Percentiles rank a stretch among this genome's conserved stretches.
Conservation (phyloP, 2,797 vertebrate species). For the Todus mexicanus region DNA sequence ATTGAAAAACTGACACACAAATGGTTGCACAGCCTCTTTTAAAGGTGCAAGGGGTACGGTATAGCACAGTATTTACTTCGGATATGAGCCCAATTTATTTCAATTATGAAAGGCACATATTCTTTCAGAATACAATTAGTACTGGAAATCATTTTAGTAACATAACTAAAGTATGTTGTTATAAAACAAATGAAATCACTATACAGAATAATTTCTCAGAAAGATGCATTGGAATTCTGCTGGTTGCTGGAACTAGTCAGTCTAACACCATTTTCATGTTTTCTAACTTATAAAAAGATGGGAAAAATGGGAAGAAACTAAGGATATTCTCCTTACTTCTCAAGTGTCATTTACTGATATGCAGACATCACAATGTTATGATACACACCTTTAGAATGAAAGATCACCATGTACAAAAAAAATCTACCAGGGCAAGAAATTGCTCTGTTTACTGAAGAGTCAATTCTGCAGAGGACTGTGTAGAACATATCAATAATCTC, state of each 20-base stretch:
- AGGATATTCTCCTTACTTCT: background rate
- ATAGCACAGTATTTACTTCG: conserved; percentile 29
- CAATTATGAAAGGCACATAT: conserved; percentile 24
- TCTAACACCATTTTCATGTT: background rate
- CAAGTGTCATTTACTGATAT: background rate
- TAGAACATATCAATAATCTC: background rate
- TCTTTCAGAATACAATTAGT: conserved; percentile 3
- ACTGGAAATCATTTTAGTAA: conserved; percentile 31
- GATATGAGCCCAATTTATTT: background rate
- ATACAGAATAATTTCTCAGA: background rate
- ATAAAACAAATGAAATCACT: conserved; percentile 17
- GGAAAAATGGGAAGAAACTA: background rate
- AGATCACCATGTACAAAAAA: background rate
- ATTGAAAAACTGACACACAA: conserved; percentile 40
- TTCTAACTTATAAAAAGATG: background rate
- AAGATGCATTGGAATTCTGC: background rate
- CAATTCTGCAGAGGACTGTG: background rate
- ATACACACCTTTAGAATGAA: background rate
- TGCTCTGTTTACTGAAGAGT: background rate
- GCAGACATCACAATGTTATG: background rate
- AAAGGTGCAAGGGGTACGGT: background rate
- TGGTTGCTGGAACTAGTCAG: background rate
- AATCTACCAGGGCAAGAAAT: background rate
- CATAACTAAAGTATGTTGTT: background rate
- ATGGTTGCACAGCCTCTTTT: background rate